A percentile compares a stretch with the other conserved stretches of the same genome.
Conservation (phyloP, 2,888 invertebrate genomes). For the Epistrophe eligans region DNA sequence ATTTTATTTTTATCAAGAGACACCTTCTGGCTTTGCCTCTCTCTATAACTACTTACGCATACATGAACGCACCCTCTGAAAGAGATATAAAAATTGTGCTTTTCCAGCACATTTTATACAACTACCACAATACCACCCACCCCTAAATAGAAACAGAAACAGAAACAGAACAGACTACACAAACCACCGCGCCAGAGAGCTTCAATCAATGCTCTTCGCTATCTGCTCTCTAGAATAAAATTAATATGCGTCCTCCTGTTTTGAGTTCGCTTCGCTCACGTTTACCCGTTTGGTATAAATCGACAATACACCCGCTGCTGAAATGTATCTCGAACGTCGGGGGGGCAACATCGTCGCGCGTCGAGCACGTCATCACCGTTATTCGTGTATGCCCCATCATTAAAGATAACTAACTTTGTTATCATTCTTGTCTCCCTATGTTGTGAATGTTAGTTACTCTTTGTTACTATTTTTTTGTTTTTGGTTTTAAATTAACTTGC, state of each 20-base stretch:
- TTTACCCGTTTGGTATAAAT: constrained; percentile 63
- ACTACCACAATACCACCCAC: constrained; percentile 59
- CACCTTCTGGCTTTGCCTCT: background rate
- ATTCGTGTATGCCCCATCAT: constrained; percentile 70
- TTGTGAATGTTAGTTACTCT: constrained; percentile 48
- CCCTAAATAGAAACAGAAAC: constrained; percentile 21
- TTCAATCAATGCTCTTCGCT: background rate
- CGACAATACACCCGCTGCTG: constrained; percentile 64
- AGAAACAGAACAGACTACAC: too few relatives aligned
- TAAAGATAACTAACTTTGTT: constrained; percentile 59
- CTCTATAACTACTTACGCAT: constrained; percentile 15
- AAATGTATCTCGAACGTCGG: constrained; percentile 75
- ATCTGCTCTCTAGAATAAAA: constrained; percentile 48
- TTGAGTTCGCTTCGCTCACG: background rate
- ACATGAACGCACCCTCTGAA: background rate
- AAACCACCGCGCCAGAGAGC: constrained; percentile 1
- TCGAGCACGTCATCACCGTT: constrained; percentile 72
- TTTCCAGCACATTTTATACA: constrained; percentile 58
- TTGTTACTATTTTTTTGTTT: constrained; percentile 25
- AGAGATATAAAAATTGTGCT: constrained; percentile 65
- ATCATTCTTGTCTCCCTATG: constrained; percentile 64
- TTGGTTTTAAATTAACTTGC: constrained; percentile 29
- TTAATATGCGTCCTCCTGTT: constrained; percentile 31
- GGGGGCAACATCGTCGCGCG: constrained; percentile 75
- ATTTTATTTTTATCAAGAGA: background rate